A percentile compares a stretch with the other conserved stretches of the same genome.
Conservation (phyloP, 92 coral and sea anemone genomes). For the Palythoa grandiflora region DNA sequence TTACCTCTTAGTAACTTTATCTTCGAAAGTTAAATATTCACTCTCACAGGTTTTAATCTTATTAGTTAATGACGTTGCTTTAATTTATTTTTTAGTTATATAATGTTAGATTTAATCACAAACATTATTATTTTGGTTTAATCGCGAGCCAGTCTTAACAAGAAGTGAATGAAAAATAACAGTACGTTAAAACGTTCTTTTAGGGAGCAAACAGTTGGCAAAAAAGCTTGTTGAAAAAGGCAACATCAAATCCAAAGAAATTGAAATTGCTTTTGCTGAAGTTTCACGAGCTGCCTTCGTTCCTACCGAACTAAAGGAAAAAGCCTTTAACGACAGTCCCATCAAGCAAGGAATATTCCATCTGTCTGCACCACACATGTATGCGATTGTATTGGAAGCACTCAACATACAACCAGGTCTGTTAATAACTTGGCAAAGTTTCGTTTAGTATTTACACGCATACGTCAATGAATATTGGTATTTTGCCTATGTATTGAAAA, state of each 20-base stretch:
- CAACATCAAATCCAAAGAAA: conserved; percentile 74
- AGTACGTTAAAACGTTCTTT: neutral
- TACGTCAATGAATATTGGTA: too few species aligned
- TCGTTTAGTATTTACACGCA: too few species aligned
- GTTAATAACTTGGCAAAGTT: neutral
- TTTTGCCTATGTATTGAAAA: too few species aligned
- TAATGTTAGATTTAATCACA: too few species aligned
- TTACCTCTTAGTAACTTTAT: too few species aligned
- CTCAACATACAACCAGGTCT: conserved; percentile 89
- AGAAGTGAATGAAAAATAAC: neutral
- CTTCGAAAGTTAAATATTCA: too few species aligned
- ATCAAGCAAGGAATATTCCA: conserved; percentile 87
- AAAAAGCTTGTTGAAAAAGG: conserved; percentile 85
- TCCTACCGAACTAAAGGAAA: conserved; percentile 77
- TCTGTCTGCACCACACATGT: conserved; percentile 97
- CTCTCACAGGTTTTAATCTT: too few species aligned
- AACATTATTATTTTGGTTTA: too few species aligned
- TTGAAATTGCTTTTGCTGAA: conserved; percentile 83
- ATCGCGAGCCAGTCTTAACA: too few species aligned
- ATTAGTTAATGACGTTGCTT: too few species aligned
- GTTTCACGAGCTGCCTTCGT: conserved; percentile 94
- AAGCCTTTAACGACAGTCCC: conserved; percentile 90
- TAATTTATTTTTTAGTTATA: too few species aligned
- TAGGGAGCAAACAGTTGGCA: conserved; percentile 74
- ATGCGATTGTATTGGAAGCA: conserved; percentile 96